Base-by-base conservation (phyloP, 1,140 invertebrate genomes). In the Pseudomyrmex pallidus region DNA sequence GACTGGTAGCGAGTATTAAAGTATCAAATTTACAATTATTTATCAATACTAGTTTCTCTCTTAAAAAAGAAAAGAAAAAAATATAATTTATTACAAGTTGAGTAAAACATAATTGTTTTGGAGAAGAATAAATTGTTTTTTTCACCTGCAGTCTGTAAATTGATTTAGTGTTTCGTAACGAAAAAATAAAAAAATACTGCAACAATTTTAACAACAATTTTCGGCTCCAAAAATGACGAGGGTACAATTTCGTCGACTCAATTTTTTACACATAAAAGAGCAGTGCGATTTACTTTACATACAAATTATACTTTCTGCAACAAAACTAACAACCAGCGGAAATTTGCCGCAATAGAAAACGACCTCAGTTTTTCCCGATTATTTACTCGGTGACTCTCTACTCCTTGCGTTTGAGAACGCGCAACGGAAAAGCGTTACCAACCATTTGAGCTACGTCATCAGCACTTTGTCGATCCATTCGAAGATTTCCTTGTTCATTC, bases 401-500 rank as follows among this genome's bases (percentile, higher is more conserved):
- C 35, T 61, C 44, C 20, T 44, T 74, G 64, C 56, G 50, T 52
- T 46, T n/a, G 17, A 17, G n/a, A 17, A 72, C 56, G 66, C 25
- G 13, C 52, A 17, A 15, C 8, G 56, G 52, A 59, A 74, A 82
- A 66, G 48, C 25, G 85, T 25, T 64, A 86, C 84, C 74, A 74
- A 92, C 90, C 83, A 85, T 85, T 88, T 85, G 82, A 13, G 90
- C 90, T 10, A 92, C 74, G 48, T 86, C 66, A 83, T 91, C 83
- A 15, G 82, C 78, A 46, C 63, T 82, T 15, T 64, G 5, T n/a
- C 54, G 68, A 82, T 89, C 87, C 63, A 89, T 90, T 83, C 77
- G 62, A 1, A 17, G 46, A 12, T 63, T 12, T 46, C 72, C 82
- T n/a, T 72, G 25, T 63, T 82, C 61, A 7, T 80, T 35, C 3